Evolutionary conservation across 2,113 vertebrate genomes (phyloP).

Genomic region (Deroptyus accipitrinus): DNA sequence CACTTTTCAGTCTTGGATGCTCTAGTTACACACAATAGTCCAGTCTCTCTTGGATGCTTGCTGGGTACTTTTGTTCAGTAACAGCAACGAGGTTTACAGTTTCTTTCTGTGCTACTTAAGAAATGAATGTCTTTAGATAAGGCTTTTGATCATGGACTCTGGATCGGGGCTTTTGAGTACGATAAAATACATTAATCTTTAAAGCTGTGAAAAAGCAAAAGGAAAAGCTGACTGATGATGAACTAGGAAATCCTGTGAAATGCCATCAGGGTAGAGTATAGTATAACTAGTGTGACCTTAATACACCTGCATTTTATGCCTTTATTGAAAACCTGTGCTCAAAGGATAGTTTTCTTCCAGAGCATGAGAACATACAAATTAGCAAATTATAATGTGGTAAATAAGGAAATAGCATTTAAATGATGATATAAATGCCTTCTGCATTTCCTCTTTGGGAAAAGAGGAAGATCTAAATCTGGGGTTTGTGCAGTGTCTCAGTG

Average conservation of each 20-base stretch:
- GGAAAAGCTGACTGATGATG: neutral
- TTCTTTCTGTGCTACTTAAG: neutral
- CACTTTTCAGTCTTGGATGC: neutral
- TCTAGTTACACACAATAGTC: neutral
- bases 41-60: neutral
- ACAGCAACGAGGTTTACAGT: neutral
- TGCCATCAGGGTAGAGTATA: neutral
- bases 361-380: neutral
- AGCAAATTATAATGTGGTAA: neutral
- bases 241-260: neutral
- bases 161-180: neutral
- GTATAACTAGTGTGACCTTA: neutral
- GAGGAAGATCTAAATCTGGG: neutral
- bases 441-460: neutral
- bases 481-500: neutral
- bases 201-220: neutral
- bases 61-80: neutral
- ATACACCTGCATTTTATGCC: neutral
- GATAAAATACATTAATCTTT: neutral
- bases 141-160: neutral
- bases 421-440: neutral
- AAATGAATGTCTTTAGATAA: neutral
- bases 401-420: neutral
- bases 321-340: neutral
- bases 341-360: neutral